phyloP scores from a whole-genome alignment of 2,797 vertebrate species.

The Tiaroga cobitis region DNA sequence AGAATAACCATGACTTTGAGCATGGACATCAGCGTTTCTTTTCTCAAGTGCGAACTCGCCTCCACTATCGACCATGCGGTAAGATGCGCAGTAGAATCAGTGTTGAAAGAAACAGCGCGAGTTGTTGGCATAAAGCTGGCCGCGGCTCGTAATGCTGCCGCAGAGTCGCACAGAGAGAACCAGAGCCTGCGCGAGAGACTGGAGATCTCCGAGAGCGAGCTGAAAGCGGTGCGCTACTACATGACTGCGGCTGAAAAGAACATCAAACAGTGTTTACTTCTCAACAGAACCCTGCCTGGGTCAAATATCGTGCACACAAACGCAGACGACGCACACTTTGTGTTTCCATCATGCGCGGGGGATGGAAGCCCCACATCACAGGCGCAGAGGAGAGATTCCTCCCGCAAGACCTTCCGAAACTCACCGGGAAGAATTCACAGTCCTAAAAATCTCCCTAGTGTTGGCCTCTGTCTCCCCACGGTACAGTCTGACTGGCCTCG shows the following conservation, averaged over 20 bases:
- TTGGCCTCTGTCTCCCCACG: conserved; percentile 66
- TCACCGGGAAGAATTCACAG: conserved; percentile 49
- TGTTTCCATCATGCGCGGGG: conserved; percentile 8
- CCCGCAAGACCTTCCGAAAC: conserved; percentile 55
- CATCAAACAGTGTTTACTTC: conserved; percentile 67
- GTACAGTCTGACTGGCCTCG: conserved; percentile 64
- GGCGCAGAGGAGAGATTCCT: conserved; percentile 30
- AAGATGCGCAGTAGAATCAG: conserved; percentile 66
- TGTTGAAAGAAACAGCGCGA: conserved; percentile 64
- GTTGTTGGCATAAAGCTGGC: conserved; percentile 63
- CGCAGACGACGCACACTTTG: conserved; percentile 44
- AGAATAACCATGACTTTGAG: conserved; percentile 51
- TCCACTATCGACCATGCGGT: conserved; percentile 69
- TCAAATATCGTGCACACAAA: conserved; percentile 16
- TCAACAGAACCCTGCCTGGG: conserved; percentile 57
- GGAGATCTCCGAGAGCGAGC: conserved; percentile 66
- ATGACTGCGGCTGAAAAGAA: conserved; percentile 69
- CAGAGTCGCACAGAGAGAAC: conserved; percentile 66
- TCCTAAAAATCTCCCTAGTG: conserved; percentile 59
- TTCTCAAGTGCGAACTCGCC: conserved; percentile 67
- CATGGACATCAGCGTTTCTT: conserved; percentile 64
- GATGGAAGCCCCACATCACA: conserved; percentile 22
- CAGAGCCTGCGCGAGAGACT: conserved; percentile 65
- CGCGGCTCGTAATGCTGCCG: conserved; percentile 64
- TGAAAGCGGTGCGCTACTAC: conserved; percentile 68